Evolutionary conservation across 2,113 vertebrate genomes (phyloP).

Genomic region (Oreocharis arfaki): DNA sequence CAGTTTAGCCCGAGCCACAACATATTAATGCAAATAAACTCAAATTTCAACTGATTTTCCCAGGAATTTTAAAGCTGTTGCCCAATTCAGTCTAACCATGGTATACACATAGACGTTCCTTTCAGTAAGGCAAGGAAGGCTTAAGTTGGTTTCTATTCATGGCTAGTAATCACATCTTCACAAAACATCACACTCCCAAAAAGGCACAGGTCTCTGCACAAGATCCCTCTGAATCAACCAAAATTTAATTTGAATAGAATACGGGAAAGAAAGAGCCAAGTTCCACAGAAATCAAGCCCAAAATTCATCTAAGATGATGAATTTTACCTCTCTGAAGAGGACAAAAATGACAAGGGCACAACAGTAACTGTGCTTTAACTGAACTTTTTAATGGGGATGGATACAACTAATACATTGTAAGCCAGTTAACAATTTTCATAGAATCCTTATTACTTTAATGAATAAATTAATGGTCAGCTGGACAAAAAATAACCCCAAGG

Average conservation of each 20-base stretch:
- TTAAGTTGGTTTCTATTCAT: not conserved
- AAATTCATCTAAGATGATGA: not conserved
- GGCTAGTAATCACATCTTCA: not conserved
- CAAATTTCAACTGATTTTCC: not conserved
- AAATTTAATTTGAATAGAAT: not conserved
- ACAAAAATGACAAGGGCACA: not conserved
- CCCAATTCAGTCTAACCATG: not conserved
- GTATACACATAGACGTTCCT: not conserved
- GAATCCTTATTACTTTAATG: not conserved
- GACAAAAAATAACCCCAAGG: not conserved
- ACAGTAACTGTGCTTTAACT: not conserved
- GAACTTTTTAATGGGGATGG: constrained; percentile 32
- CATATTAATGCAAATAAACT: not conserved
- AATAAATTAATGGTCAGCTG: constrained; percentile 28
- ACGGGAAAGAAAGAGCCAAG: not conserved
- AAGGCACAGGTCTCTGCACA: not conserved
- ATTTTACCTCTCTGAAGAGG: not conserved
- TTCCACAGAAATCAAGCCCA: not conserved
- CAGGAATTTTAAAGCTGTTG: not conserved
- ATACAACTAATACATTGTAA: not conserved
- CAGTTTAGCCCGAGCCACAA: not conserved
- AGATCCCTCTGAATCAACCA: not conserved
- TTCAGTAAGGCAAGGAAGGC: not conserved
- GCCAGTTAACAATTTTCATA: not conserved
- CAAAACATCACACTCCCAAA: not conserved